Evolutionary conservation across 1,140 invertebrate species (phyloP).

Genomic region (Danaus plexippus): DNA sequence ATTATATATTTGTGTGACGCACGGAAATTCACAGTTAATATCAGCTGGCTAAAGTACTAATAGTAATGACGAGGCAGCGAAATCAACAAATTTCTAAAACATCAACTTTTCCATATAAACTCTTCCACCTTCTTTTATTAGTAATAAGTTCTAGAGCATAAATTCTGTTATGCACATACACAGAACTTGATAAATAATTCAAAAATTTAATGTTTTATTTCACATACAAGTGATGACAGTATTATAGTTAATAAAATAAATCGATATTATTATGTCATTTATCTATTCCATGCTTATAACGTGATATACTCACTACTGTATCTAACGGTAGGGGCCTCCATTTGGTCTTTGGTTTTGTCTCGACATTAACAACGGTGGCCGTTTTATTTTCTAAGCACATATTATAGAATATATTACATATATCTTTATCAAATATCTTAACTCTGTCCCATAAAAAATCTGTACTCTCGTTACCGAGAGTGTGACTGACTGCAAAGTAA

Average conservation of each 20-base stretch:
- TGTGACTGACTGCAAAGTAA: slow-evolving; percentile 77
- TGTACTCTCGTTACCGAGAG: slow-evolving; percentile 78
- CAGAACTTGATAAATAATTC: too few relatives aligned
- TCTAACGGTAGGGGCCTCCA: slow-evolving; percentile 97
- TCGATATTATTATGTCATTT: slow-evolving; percentile 1
- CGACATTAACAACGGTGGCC: slow-evolving; percentile 87
- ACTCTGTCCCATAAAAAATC: slow-evolving; percentile 94
- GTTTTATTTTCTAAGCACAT: slow-evolving; percentile 82
- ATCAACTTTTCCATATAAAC: too few relatives aligned
- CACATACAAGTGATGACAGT: too few relatives aligned
- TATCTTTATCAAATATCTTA: slow-evolving; percentile 89
- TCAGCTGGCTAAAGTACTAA: neutral
- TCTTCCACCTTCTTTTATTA: too few relatives aligned
- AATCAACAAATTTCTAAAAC: too few relatives aligned
- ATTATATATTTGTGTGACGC: neutral
- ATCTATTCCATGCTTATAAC: slow-evolving; percentile 1
- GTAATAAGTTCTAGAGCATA: too few relatives aligned
- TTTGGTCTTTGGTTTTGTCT: slow-evolving; percentile 93
- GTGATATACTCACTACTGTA: slow-evolving; percentile 84
- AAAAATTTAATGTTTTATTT: too few relatives aligned
- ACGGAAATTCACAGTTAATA: too few relatives aligned
- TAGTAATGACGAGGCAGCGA: neutral
- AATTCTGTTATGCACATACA: too few relatives aligned
- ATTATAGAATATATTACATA: slow-evolving; percentile 85
- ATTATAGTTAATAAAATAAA: neutral